These are phyloP conservation scores for Lasioglossum albipes DNA, from an alignment of 1,140 invertebrate species.

Conservation along the genomic window DNA sequence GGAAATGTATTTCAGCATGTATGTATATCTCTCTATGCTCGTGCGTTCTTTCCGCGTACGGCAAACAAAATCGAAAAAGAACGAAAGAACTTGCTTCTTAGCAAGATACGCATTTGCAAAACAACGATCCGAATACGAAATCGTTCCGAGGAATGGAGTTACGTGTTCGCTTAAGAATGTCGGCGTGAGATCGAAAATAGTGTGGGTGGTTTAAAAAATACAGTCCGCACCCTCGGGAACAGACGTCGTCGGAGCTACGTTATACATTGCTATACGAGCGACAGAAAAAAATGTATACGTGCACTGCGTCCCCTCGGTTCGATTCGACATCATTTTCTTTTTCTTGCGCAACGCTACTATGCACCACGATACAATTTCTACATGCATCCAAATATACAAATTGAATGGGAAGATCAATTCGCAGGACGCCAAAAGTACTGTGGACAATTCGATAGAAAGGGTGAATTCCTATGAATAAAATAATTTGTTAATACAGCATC, in stretches of 20 bases:
- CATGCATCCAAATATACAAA: no score
- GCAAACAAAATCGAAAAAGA: neutral
- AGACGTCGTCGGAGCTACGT: conserved; percentile 20
- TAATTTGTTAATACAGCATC: no score
- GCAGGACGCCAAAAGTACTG: no score
- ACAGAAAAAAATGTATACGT: no score
- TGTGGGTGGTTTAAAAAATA: conserved; percentile 10
- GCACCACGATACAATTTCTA: no score
- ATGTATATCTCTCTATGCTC: conserved; percentile 5
- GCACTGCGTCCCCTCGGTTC: no score
- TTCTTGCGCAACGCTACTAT: no score
- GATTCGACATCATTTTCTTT: no score
- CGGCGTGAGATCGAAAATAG: conserved; percentile 28
- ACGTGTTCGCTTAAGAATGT: neutral
- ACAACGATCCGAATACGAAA: conserved; percentile 9
- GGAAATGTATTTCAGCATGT: conserved; percentile 8
- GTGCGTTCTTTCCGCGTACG: conserved; percentile 3
- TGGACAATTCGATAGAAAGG: no score
- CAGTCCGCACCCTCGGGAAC: conserved; percentile 9
- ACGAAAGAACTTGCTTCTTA: conserved; percentile 6
- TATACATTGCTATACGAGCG: conserved; percentile 1
- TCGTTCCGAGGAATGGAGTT: neutral
- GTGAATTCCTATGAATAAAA: no score
- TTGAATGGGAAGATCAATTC: no score
- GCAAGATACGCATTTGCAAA: neutral